Conservation (phyloP, 1,140 invertebrate genomes). For the Diprion similis region DNA sequence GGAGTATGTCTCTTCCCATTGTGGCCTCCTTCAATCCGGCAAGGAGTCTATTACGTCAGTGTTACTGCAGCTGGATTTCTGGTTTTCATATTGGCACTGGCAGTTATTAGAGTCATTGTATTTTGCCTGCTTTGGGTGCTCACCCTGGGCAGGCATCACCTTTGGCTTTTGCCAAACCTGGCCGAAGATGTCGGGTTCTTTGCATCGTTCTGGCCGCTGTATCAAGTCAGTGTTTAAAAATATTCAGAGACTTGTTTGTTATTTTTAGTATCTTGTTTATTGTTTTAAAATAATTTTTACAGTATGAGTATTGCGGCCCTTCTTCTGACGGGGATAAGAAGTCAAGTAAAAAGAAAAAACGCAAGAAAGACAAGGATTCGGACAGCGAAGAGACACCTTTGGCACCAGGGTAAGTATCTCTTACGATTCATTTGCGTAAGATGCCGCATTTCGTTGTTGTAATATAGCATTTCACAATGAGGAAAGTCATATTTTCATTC, state of each 20-base stretch:
- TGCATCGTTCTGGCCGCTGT: constrained; percentile 97
- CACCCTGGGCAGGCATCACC: constrained; percentile 89
- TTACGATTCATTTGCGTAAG: constrained; percentile 7
- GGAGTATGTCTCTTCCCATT: constrained; percentile 97
- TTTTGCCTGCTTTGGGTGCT: constrained; percentile 92
- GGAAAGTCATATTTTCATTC: constrained; percentile 9
- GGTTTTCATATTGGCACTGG: constrained; percentile 89
- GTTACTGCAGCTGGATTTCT: constrained; percentile 93
- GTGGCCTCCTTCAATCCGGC: constrained; percentile 93
- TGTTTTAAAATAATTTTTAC: constrained; percentile 39
- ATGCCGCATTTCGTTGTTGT: constrained; percentile 14
- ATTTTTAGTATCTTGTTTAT: not conserved
- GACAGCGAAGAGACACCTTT: constrained; percentile 67
- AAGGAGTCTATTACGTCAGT: constrained; percentile 97
- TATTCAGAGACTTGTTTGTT: constrained; percentile 8
- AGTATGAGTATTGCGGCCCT: constrained; percentile 80
- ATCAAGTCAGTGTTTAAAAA: constrained; percentile 73
- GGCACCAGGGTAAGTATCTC: constrained; percentile 42
- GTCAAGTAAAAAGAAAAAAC: constrained; percentile 77
- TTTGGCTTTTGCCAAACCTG: constrained; percentile 97
- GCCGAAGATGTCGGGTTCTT: constrained; percentile 99
- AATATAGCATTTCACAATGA: constrained; percentile 16
- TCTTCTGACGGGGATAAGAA: constrained; percentile 63
- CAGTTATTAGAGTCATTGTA: constrained; percentile 86
- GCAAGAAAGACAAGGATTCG: constrained; percentile 77